A percentile compares a stretch with the other conserved stretches of the same genome.
Evolutionary conservation across 1,140 invertebrate species (phyloP).

Genomic region (Pollicipes pollicipes): DNA sequence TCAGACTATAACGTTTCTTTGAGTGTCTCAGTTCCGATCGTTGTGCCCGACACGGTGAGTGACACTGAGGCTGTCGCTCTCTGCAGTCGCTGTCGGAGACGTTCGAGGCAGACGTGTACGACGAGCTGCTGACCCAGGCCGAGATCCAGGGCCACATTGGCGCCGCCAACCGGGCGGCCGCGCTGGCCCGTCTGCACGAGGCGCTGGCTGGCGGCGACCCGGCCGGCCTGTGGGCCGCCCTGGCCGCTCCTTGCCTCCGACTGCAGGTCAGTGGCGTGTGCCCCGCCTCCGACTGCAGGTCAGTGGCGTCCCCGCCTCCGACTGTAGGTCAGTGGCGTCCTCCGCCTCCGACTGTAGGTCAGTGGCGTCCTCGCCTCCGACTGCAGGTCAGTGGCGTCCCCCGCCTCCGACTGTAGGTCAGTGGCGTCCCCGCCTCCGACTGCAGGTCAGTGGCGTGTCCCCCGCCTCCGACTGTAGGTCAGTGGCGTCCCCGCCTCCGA

Average conservation of each 20-base stretch:
- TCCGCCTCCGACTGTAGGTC: neutral
- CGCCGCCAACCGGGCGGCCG: conserved; percentile 35
- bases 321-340: too few relatives aligned
- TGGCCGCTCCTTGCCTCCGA: conserved; percentile 27
- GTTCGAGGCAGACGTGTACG: conserved; percentile 43
- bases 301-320: neutral
- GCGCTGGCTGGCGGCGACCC: conserved; percentile 12
- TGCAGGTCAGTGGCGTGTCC: neutral
- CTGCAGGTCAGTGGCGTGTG: conserved; percentile 21
- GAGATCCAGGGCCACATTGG: conserved; percentile 58
- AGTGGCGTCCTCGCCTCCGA: too few relatives aligned
- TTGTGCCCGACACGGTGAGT: too few relatives aligned
- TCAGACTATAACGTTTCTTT: too few relatives aligned
- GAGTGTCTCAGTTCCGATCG: too few relatives aligned
- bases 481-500: too few relatives aligned
- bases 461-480: too few relatives aligned
- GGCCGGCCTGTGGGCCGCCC: conserved; percentile 19
- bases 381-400: neutral
- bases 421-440: too few relatives aligned
- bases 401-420: neutral
- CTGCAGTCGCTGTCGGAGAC: neutral
- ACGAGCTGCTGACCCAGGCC: conserved; percentile 50
- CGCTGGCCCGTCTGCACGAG: conserved; percentile 7
- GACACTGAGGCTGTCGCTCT: too few relatives aligned
- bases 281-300: neutral